A percentile compares a stretch with the other conserved stretches of the same genome.
Conservation (phyloP, 2,797 vertebrate genomes). For the Megaceryle alcyon region DNA sequence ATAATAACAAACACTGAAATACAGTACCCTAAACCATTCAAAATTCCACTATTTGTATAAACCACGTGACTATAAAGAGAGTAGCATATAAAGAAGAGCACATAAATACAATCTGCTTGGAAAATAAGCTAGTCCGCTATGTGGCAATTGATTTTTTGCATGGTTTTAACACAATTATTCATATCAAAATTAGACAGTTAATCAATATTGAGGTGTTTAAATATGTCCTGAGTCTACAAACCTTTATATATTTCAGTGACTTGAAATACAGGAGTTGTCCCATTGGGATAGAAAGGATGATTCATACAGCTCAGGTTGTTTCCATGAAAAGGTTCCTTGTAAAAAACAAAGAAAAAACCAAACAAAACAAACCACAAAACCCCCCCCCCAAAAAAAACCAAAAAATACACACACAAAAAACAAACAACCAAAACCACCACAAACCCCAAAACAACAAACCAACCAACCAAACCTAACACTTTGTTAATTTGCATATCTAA, state of each 20-base stretch:
- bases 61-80: not conserved
- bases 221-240: slow-evolving; percentile 19
- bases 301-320: not conserved
- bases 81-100: not conserved
- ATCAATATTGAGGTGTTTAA: slow-evolving; percentile 48
- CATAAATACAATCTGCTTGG: not conserved
- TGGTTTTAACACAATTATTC: slow-evolving; percentile 21
- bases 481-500: not conserved
- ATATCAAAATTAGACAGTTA: slow-evolving; percentile 45
- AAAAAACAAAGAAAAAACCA: not conserved
- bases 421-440: too few species aligned
- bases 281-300: not conserved
- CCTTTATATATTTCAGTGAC: slow-evolving; percentile 11
- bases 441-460: too few species aligned
- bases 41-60: slow-evolving; percentile 8
- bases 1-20: not conserved
- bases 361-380: not conserved
- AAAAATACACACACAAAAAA: too few species aligned
- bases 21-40: not conserved
- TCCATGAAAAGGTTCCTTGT: not conserved
- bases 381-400: not conserved
- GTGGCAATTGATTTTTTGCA: slow-evolving; percentile 2
- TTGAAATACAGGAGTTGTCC: not conserved
- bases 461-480: not conserved
- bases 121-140: slow-evolving; percentile 22